Conservation (phyloP, 2,113 vertebrate genomes). For the Jacana jacana region DNA sequence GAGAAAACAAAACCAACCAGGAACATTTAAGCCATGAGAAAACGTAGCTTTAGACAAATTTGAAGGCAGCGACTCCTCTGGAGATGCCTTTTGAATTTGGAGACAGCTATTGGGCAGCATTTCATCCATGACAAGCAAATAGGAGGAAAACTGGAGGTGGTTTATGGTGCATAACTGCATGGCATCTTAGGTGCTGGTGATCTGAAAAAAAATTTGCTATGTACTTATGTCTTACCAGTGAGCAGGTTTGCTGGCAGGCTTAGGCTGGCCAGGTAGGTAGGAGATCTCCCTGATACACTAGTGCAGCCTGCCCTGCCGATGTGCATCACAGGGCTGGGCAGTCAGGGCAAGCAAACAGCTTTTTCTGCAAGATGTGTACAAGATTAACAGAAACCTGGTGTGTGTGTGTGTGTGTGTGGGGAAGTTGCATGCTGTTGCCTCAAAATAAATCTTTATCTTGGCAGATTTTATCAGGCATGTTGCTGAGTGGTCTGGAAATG, state of each 20-base stretch:
- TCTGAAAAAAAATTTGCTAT: not conserved
- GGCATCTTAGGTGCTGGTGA: not conserved
- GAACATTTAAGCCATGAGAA: not conserved
- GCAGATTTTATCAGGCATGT: not conserved
- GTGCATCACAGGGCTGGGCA: not conserved
- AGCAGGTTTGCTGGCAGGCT: not conserved
- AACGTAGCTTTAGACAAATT: not conserved
- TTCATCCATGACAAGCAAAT: slow-evolving; percentile 11
- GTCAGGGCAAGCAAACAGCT: not conserved
- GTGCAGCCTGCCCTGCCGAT: not conserved
- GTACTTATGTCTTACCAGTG: not conserved
- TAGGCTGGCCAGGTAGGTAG: not conserved
- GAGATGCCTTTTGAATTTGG: not conserved
- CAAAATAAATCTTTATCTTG: not conserved
- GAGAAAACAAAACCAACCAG: not conserved
- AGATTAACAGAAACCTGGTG: not conserved
- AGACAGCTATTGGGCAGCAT: not conserved
- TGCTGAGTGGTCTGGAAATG: not conserved
- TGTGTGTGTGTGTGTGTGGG: not conserved
- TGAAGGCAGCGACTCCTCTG: not conserved
- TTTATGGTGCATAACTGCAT: not conserved
- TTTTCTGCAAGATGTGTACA: not conserved
- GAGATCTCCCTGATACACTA: not conserved
- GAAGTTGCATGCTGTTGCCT: not conserved
- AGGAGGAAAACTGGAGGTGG: not conserved